These are phyloP conservation scores for Drosophila fuyamai DNA, from an alignment of 1,140 invertebrate genomes.

Conservation along the genomic window DNA sequence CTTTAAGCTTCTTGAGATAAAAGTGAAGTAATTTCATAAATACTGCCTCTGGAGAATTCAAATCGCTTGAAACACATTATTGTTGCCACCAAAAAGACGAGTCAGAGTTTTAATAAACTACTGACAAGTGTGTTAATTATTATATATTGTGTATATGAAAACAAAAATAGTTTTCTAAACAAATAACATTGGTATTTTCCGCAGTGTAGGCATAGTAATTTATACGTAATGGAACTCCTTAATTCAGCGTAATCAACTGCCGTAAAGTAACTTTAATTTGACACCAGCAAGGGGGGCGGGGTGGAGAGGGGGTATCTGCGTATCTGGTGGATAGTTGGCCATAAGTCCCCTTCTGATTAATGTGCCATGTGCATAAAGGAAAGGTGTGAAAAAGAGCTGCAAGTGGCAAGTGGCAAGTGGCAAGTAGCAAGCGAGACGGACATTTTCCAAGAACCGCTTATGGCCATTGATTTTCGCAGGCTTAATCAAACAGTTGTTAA, in stretches of 20 bases:
- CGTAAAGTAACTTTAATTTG: slow-evolving; percentile 39
- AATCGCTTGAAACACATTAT: too few species aligned
- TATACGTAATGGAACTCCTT: slow-evolving; percentile 17
- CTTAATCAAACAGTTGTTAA: slow-evolving; percentile 26
- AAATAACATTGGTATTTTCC: not conserved
- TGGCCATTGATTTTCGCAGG: slow-evolving; percentile 41
- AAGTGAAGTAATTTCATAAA: too few species aligned
- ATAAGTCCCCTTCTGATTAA: slow-evolving; percentile 50
- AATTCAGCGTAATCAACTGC: slow-evolving; percentile 7
- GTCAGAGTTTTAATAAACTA: too few species aligned
- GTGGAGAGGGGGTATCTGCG: slow-evolving; percentile 13
- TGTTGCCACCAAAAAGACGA: too few species aligned
- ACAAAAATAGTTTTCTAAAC: too few species aligned
- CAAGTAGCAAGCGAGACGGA: not conserved
- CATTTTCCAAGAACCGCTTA: slow-evolving; percentile 31
- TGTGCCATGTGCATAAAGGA: slow-evolving; percentile 40
- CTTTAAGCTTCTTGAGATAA: too few species aligned
- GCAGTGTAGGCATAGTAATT: slow-evolving; percentile 14
- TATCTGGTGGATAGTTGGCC: slow-evolving; percentile 44
- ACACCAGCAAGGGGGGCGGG: slow-evolving; percentile 9
- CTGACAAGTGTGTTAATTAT: too few species aligned
- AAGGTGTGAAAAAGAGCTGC: slow-evolving; percentile 49
- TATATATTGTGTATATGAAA: too few species aligned
- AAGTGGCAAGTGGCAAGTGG: not conserved
- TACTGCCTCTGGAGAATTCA: too few species aligned